Evolutionary conservation across 2,888 invertebrate species (phyloP).

Genomic region (Dicyrtoma fusca): DNA sequence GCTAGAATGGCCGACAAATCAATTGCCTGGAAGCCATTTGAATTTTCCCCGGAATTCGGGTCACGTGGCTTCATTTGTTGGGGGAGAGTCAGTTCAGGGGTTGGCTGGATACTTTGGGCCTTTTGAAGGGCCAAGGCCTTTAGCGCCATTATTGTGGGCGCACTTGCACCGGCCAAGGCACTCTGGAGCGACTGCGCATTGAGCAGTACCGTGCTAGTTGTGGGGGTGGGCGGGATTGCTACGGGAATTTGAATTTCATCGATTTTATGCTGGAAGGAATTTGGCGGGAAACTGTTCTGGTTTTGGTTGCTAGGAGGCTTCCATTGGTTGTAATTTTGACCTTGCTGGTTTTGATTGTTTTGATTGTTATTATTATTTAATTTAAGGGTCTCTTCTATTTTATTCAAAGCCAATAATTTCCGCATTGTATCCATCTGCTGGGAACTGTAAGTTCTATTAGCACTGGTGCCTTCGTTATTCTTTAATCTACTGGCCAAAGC

Average conservation of each 20-base stretch:
- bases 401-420: constrained; percentile 50
- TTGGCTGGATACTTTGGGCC: constrained; percentile 45
- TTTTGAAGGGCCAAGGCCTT: constrained; percentile 51
- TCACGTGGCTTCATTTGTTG: constrained; percentile 44
- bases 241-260: background rate
- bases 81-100: constrained; percentile 40
- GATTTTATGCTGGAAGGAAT: background rate
- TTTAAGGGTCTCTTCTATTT: constrained; percentile 43
- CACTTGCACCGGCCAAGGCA: constrained; percentile 10
- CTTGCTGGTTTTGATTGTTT: background rate
- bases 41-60: constrained; percentile 15
- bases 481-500: constrained; percentile 29
- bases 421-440: constrained; percentile 50
- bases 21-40: constrained; percentile 27
- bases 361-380: background rate
- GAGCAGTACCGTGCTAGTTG: background rate
- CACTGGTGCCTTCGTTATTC: constrained; percentile 11
- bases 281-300: background rate
- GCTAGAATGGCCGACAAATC: constrained; percentile 52
- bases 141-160: constrained; percentile 46
- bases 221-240: background rate
- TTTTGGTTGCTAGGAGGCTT: too few species aligned
- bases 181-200: too few species aligned
- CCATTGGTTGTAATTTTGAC: background rate
- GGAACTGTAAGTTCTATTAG: constrained; percentile 43